These are phyloP conservation scores for Cheilosia impressa DNA, from an alignment of 2,888 invertebrate species.

Conservation along the genomic window DNA sequence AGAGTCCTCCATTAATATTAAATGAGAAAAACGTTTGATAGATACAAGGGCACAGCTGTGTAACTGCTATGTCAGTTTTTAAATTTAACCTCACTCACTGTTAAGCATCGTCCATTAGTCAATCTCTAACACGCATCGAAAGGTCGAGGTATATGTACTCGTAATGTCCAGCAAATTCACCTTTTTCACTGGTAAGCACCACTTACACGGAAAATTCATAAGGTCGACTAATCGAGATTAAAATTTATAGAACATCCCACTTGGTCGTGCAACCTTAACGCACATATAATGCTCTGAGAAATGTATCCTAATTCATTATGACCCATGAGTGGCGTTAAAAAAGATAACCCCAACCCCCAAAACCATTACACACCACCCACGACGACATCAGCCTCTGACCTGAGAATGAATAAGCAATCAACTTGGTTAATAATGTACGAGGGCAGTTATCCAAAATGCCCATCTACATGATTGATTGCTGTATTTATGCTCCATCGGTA, in stretches of 20 bases:
- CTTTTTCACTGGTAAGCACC: constrained; percentile 24
- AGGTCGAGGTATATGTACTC: constrained; percentile 1
- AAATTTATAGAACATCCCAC: constrained; percentile 40
- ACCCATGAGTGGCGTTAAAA: constrained; percentile 50
- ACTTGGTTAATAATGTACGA: constrained; percentile 66
- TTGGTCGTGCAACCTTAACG: not conserved
- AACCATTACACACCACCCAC: constrained; percentile 3
- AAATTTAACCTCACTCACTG: constrained; percentile 23
- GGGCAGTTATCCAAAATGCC: constrained; percentile 59
- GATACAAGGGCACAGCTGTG: not conserved
- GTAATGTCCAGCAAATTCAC: constrained; percentile 3
- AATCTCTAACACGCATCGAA: not conserved
- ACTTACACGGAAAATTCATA: constrained; percentile 21
- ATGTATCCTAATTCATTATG: constrained; percentile 41
- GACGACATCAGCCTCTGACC: constrained; percentile 43
- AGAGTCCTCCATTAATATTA: constrained; percentile 9
- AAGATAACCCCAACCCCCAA: constrained; percentile 10
- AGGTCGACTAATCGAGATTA: constrained; percentile 35
- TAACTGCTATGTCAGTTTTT: constrained; percentile 15
- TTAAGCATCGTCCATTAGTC: constrained; percentile 2
- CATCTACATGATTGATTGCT: constrained; percentile 68
- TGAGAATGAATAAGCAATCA: constrained; percentile 71
- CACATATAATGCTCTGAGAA: constrained; percentile 16
- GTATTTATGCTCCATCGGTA: constrained; percentile 53
- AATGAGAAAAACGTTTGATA: not conserved